These are phyloP conservation scores for Isotomurus palustris DNA, from an alignment of 2,888 invertebrate species.

Conservation along the genomic window DNA sequence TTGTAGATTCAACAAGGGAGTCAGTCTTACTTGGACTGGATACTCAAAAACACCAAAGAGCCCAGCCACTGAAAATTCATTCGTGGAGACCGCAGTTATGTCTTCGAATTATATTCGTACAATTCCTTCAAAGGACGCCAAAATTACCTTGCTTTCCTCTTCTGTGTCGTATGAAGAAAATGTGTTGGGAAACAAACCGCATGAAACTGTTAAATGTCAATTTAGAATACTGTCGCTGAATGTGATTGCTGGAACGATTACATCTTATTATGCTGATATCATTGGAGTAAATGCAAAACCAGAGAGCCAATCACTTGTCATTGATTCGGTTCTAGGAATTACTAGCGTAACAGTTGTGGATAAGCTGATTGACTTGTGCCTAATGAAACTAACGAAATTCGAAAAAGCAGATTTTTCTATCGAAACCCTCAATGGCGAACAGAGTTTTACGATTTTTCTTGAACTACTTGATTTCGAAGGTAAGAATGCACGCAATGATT, in stretches of 20 bases:
- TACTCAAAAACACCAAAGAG: slow-evolving; percentile 49
- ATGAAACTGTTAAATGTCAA: not conserved
- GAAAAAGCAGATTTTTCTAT: slow-evolving; percentile 16
- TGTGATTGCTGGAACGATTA: not conserved
- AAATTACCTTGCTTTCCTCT: not conserved
- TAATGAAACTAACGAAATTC: slow-evolving; percentile 18
- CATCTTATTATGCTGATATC: not conserved
- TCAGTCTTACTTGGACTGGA: slow-evolving; percentile 73
- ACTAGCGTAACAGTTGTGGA: slow-evolving; percentile 22
- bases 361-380: slow-evolving; percentile 23
- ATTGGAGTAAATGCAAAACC: no score
- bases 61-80: not conserved
- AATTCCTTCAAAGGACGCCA: not conserved
- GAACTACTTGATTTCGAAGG: slow-evolving; percentile 17
- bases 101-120: not conserved
- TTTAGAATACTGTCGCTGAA: not conserved
- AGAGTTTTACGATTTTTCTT: slow-evolving; percentile 1
- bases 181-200: not conserved
- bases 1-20: slow-evolving; percentile 68
- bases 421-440: slow-evolving; percentile 4
- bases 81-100: not conserved
- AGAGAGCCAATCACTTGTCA: not conserved
- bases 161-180: no score
- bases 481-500: not conserved
- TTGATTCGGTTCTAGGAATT: slow-evolving; percentile 18